Evolutionary conservation across 2,113 vertebrate species (phyloP), one percentile per base, ranked within the genome.

Genomic region (Thunnus maccoyii): DNA sequence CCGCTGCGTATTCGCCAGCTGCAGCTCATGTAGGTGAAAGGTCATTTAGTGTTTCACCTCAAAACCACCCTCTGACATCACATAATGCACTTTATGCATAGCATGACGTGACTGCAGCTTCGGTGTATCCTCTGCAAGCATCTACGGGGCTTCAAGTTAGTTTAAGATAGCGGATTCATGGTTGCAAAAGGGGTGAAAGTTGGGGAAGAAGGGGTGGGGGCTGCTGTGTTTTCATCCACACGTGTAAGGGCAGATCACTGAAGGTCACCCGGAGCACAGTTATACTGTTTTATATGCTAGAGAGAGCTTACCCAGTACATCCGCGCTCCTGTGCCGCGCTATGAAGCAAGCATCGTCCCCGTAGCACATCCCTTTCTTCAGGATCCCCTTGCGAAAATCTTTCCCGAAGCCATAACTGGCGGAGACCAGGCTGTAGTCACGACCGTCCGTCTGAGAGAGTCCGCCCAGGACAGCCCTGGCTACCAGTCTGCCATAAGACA

Each of bases 321-420:
- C 98, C 0, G 98, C 97, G 0, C 95, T 93, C 61, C 94, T 96
- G 94, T 99, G 95, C 52, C 96, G 94, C 55, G 98, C 97, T 74
- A 99, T 97, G 90, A 99, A 99, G 88, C 97, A 99, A 82, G 98
- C 98, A 72, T 99, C 98, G 36, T 99, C 98, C 9, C 98, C 98
- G 83, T 99, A 99, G 92, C 98, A 99, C 96, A 97, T 98, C 83
- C 98, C 98, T 84, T 99, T 99, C 96, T 99, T 99, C 50, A 99
- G 94, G 92, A 99, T 98, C 90, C 98, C 98, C 91, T 99, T 99
- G n/a, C 98, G 96, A 94, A 98, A 99, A 95, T 99, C 97, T 91
- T 99, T 99, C n/a, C 98, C 98, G 77, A 99, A 99, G 80, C 98
- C 98, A 93, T 96, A 99, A 84, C 97, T 98, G 69, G 98, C 98